A percentile compares a stretch with the other conserved stretches of the same genome.
Conservation (phyloP, 2,797 vertebrate species). For the Champsocephalus gunnari region DNA sequence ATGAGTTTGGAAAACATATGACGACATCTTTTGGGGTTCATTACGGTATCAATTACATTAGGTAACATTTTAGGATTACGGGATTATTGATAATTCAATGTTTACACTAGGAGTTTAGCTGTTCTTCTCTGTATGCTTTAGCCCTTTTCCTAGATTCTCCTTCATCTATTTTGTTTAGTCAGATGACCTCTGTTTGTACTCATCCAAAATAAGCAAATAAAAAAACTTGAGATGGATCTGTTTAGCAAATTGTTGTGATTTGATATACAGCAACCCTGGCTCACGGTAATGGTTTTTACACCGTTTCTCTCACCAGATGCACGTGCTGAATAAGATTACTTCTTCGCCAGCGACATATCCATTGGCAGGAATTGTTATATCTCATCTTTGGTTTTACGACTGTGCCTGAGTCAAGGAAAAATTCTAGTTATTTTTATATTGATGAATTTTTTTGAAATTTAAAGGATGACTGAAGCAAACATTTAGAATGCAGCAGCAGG, state of each 20-base stretch:
- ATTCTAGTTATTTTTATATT: background rate
- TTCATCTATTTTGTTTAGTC: background rate
- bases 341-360: slow-evolving; percentile 15
- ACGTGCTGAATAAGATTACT: slow-evolving; percentile 51
- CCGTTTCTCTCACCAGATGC: slow-evolving; percentile 50
- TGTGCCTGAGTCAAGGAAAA: background rate
- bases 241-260: slow-evolving; percentile 20
- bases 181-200: slow-evolving; percentile 20
- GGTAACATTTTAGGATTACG: slow-evolving; percentile 4
- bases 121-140: slow-evolving; percentile 17
- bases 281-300: slow-evolving; percentile 65
- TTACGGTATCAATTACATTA: slow-evolving; percentile 15
- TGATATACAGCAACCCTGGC: slow-evolving; percentile 30
- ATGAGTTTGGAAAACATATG: slow-evolving; percentile 29
- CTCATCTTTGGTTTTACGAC: slow-evolving; percentile 37
- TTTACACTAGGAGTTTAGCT: slow-evolving; percentile 16
- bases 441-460: background rate
- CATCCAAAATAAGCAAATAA: slow-evolving; percentile 50
- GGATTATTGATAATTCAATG: slow-evolving; percentile 8
- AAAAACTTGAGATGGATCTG: slow-evolving; percentile 23
- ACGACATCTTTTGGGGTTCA: slow-evolving; percentile 22
- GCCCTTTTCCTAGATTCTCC: slow-evolving; percentile 11
- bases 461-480: slow-evolving; percentile 33
- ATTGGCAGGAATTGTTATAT: slow-evolving; percentile 5
- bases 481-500: slow-evolving; percentile 36